A percentile compares a stretch with the other conserved stretches of the same genome.
phyloP scores from a whole-genome alignment of 2,113 vertebrate genomes.

The Eonycteris spelaea region DNA sequence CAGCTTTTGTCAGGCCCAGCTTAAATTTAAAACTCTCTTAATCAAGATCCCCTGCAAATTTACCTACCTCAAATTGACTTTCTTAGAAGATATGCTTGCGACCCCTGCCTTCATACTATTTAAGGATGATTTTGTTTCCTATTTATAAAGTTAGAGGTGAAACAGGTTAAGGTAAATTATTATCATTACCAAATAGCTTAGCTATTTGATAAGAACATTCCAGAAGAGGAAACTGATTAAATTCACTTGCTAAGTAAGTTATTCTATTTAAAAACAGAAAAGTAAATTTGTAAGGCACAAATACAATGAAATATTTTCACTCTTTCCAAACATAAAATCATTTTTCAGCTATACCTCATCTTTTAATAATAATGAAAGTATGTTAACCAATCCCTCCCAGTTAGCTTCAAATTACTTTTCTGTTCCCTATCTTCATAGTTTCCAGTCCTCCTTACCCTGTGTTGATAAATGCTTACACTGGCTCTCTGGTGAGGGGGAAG shows the following conservation, averaged over 20 bases:
- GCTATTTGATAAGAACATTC: background rate
- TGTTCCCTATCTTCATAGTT: background rate
- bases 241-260: background rate
- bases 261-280: background rate
- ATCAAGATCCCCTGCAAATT: background rate
- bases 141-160: background rate
- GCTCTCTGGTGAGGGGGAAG: background rate
- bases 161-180: background rate
- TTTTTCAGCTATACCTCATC: background rate
- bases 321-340: background rate
- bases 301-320: background rate
- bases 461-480: background rate
- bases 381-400: background rate
- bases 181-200: background rate
- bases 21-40: background rate
- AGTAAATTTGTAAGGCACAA: background rate
- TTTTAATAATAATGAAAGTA: background rate
- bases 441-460: background rate
- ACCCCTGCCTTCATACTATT: background rate
- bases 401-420: slow-evolving; percentile 5
- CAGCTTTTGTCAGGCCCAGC: background rate
- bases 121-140: background rate
- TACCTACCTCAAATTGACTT: background rate
- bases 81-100: background rate
- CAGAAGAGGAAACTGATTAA: background rate